These are phyloP conservation scores for Climacteris rufus DNA, from an alignment of 2,113 vertebrate species.

Conservation along the genomic window DNA sequence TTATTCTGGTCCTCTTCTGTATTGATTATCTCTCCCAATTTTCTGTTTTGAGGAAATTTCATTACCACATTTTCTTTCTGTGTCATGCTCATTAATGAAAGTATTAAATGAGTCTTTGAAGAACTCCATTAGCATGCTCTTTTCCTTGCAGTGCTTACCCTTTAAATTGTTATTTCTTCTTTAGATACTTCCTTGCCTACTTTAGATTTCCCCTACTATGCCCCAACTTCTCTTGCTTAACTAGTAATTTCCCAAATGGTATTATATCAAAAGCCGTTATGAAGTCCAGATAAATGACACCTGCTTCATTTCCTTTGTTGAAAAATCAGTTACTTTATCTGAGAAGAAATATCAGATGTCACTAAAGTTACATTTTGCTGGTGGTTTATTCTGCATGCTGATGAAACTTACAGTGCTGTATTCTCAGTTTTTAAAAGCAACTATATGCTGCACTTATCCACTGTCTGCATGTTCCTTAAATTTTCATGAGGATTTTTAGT, in stretches of 20 bases:
- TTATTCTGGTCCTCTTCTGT: neutral
- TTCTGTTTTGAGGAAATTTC: conserved; percentile 32
- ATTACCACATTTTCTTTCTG: neutral
- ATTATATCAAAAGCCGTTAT: conserved; percentile 40
- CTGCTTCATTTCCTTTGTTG: conserved; percentile 29
- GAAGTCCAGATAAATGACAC: conserved; percentile 33
- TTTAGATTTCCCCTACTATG: conserved; percentile 21
- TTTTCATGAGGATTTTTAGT: conserved; percentile 65
- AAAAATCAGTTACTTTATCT: neutral
- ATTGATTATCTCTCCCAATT: neutral
- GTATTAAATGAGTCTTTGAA: conserved; percentile 17
- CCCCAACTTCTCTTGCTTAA: conserved; percentile 8
- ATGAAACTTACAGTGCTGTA: neutral
- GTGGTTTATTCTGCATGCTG: conserved; percentile 20
- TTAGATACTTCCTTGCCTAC: conserved; percentile 5
- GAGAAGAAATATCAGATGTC: neutral
- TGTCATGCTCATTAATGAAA: conserved; percentile 19
- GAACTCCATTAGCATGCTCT: conserved; percentile 9
- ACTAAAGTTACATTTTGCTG: conserved; percentile 29
- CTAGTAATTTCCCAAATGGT: conserved; percentile 38
- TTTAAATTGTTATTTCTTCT: conserved; percentile 21
- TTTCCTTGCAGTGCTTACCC: neutral
- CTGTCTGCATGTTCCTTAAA: conserved; percentile 50
- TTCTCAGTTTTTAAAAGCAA: neutral
- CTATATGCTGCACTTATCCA: neutral